Percentiles rank a stretch among this genome's conserved stretches.
Conservation (phyloP, 2,888 invertebrate species). For the Drosophila acutilabella region DNA sequence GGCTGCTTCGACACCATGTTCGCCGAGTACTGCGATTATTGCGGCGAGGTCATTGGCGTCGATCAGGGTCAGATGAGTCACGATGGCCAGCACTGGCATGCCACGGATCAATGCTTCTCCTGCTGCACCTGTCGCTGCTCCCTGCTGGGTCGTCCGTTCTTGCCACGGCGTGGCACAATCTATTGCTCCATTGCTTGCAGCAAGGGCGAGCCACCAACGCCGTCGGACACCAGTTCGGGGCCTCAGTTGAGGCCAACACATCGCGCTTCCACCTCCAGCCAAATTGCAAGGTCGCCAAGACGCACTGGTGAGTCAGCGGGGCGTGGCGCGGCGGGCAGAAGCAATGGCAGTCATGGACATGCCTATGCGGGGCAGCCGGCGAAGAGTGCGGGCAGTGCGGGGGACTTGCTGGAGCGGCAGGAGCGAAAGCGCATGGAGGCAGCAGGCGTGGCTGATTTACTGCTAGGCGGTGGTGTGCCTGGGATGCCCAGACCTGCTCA, state of each 20-base stretch:
- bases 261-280: conserved; percentile 85
- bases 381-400: conserved; percentile 78
- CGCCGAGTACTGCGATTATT: conserved; percentile 98
- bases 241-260: conserved; percentile 87
- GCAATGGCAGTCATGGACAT: conserved; percentile 38
- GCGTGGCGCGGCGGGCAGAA: conserved; percentile 80
- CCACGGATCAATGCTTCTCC: conserved; percentile 96
- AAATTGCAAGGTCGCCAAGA: conserved; percentile 85
- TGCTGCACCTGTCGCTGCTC: conserved; percentile 93
- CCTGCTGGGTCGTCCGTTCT: conserved; percentile 93
- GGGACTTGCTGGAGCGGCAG: conserved; percentile 79
- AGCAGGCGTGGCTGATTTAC: conserved; percentile 79
- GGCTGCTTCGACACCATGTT: conserved; percentile 98
- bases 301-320: conserved; percentile 65
- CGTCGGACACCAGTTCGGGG: conserved; percentile 91
- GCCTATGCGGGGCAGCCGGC: conserved; percentile 20
- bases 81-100: conserved; percentile 99
- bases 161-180: conserved; percentile 96
- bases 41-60: conserved; percentile 97
- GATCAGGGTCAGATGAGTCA: conserved; percentile 99
- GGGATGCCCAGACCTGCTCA: conserved; percentile 86
- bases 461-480: conserved; percentile 79
- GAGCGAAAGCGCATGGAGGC: conserved; percentile 78
- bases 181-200: conserved; percentile 98
- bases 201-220: conserved; percentile 95